These are phyloP conservation scores for Hemaris fuciformis DNA, from an alignment of 2,888 invertebrate species.

Conservation along the genomic window DNA sequence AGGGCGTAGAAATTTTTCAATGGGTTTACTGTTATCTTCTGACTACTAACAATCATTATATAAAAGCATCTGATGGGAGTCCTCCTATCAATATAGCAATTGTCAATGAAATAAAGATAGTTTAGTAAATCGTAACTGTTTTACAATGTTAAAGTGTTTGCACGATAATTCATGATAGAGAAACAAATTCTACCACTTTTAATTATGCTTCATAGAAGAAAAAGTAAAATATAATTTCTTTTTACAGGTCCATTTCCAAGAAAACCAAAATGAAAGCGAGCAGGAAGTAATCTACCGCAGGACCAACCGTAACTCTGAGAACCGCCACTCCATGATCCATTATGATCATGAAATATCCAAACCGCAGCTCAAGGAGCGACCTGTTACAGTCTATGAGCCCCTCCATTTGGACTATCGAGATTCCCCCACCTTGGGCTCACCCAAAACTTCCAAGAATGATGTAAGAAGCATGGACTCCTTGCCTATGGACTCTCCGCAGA, in stretches of 20 bases:
- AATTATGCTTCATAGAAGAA: not conserved
- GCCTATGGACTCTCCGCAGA: constrained; percentile 70
- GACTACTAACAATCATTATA: too few relatives aligned
- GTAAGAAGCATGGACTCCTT: constrained; percentile 69
- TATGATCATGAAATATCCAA: constrained; percentile 71
- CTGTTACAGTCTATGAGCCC: constrained; percentile 72
- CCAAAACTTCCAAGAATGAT: constrained; percentile 69
- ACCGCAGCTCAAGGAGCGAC: constrained; percentile 68
- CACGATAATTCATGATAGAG: too few relatives aligned
- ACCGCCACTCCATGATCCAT: constrained; percentile 78
- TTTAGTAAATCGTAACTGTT: too few relatives aligned
- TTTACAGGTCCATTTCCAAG: constrained; percentile 71
- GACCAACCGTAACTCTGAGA: constrained; percentile 64
- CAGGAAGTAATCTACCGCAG: constrained; percentile 66
- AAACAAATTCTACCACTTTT: too few relatives aligned
- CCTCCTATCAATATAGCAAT: too few relatives aligned
- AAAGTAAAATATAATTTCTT: too few relatives aligned
- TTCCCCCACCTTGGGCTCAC: constrained; percentile 66
- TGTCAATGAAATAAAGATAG: too few relatives aligned
- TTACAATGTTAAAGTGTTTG: too few relatives aligned
- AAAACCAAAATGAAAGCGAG: constrained; percentile 44
- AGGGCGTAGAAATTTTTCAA: too few relatives aligned
- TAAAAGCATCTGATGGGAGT: too few relatives aligned
- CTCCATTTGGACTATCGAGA: constrained; percentile 71
- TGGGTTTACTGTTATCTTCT: too few relatives aligned